Conservation (phyloP, 2,888 invertebrate species). For the Hipparchia sbordonii region DNA sequence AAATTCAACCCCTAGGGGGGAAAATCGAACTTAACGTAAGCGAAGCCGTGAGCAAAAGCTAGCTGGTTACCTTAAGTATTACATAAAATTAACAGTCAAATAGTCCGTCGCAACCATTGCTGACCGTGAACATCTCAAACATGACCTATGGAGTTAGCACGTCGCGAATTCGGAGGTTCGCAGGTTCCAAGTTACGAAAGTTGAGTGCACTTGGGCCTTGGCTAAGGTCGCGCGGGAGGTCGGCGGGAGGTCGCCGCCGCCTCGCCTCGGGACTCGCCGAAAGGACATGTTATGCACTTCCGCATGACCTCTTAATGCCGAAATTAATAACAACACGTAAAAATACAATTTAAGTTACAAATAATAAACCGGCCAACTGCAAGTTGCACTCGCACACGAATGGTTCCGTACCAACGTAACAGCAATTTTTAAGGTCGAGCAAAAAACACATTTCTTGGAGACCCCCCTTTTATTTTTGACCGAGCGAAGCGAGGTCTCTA, state of each 20-base stretch:
- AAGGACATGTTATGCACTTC: slow-evolving; percentile 41
- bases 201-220: slow-evolving; percentile 44
- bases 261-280: slow-evolving; percentile 34
- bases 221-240: slow-evolving; percentile 41
- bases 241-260: slow-evolving; percentile 39
- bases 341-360: background rate
- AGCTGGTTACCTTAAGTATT: too few relatives aligned
- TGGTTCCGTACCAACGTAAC: too few relatives aligned
- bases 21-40: too few relatives aligned
- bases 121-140: slow-evolving; percentile 26
- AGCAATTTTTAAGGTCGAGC: too few relatives aligned
- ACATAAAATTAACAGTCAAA: background rate
- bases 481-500: too few relatives aligned
- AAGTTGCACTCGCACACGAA: too few relatives aligned
- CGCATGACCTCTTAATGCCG: slow-evolving; percentile 27
- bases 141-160: slow-evolving; percentile 33
- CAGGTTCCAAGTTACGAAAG: slow-evolving; percentile 43
- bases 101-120: background rate
- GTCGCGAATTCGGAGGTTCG: slow-evolving; percentile 33
- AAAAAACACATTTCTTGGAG: too few relatives aligned
- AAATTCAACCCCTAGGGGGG: too few relatives aligned
- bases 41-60: too few relatives aligned
- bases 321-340: background rate
- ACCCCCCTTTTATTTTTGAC: too few relatives aligned
- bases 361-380: too few relatives aligned